phyloP scores from a whole-genome alignment of 2,888 invertebrate species.

The Pammene fasciana region DNA sequence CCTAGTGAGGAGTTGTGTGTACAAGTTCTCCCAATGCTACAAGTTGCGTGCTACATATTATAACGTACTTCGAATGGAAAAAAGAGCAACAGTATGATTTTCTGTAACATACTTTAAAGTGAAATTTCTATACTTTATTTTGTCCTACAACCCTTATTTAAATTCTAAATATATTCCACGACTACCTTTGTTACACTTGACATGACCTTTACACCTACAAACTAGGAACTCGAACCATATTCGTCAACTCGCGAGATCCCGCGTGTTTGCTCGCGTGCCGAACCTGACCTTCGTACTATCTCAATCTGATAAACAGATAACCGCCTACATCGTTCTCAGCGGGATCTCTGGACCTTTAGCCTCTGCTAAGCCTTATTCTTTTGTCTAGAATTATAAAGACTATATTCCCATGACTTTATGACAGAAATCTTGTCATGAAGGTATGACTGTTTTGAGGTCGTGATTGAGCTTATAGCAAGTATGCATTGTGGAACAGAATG shows the following conservation, averaged over 20 bases:
- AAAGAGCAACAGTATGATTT: too few species aligned
- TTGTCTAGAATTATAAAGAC: conserved; percentile 50
- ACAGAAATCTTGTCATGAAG: conserved; percentile 65
- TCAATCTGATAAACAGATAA: conserved; percentile 77
- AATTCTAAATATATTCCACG: conserved; percentile 26
- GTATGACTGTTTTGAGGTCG: conserved; percentile 70
- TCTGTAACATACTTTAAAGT: too few species aligned
- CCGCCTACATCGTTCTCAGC: conserved; percentile 75
- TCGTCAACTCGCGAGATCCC: conserved; percentile 58
- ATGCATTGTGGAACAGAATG: conserved; percentile 23
- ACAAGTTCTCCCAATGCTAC: too few species aligned
- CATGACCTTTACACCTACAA: conserved; percentile 46
- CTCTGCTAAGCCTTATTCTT: conserved; percentile 50
- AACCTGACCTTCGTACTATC: conserved; percentile 75
- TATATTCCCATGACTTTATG: conserved; percentile 45
- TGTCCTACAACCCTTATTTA: not conserved
- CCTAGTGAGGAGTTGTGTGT: too few species aligned
- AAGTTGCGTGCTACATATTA: too few species aligned
- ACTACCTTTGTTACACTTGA: conserved; percentile 17
- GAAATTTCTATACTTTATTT: too few species aligned
- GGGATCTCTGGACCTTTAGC: conserved; percentile 61
- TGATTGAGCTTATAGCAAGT: conserved; percentile 61
- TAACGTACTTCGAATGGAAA: too few species aligned
- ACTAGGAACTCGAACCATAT: conserved; percentile 57
- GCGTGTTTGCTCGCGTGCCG: conserved; percentile 70